Evolutionary conservation across 2,888 invertebrate genomes (phyloP).

Genomic region (Tachina grossa): DNA sequence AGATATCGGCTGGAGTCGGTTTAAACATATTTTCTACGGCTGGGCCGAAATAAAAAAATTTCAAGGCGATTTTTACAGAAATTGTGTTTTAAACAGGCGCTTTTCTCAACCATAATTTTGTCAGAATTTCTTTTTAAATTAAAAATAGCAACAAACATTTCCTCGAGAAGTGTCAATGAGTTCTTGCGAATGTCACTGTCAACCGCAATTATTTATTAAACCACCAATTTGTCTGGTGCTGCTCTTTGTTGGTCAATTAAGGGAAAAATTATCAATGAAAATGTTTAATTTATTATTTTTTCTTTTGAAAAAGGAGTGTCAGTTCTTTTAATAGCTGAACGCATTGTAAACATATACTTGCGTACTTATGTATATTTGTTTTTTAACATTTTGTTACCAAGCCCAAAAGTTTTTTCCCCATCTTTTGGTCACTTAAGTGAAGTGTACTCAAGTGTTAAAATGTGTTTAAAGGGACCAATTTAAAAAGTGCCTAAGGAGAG

Average conservation of each 20-base stretch:
- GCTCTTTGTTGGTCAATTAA: slow-evolving; percentile 6
- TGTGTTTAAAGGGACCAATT: not conserved
- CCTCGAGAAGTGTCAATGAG: not conserved
- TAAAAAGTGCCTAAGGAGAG: not conserved
- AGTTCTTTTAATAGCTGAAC: not conserved
- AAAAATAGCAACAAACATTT: not conserved
- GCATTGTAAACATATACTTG: not conserved
- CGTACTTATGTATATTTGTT: not conserved
- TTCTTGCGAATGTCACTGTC: not conserved
- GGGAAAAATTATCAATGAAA: slow-evolving; percentile 21
- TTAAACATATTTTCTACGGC: too few relatives aligned
- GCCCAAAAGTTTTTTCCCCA: slow-evolving; percentile 5
- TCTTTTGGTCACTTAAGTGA: slow-evolving; percentile 34
- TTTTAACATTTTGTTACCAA: slow-evolving; percentile 15
- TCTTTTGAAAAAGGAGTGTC: slow-evolving; percentile 20
- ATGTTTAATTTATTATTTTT: not conserved
- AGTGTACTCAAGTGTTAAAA: slow-evolving; percentile 57
- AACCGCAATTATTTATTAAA: not conserved
- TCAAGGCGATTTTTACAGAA: too few relatives aligned
- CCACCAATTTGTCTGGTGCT: not conserved
- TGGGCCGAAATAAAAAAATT: too few relatives aligned
- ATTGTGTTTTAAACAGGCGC: too few relatives aligned
- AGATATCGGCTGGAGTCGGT: too few relatives aligned
- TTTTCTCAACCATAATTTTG: too few relatives aligned
- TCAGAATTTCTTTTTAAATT: too few relatives aligned